phyloP scores from a whole-genome alignment of 2,797 vertebrate genomes.

The Girardinus metallicus region DNA sequence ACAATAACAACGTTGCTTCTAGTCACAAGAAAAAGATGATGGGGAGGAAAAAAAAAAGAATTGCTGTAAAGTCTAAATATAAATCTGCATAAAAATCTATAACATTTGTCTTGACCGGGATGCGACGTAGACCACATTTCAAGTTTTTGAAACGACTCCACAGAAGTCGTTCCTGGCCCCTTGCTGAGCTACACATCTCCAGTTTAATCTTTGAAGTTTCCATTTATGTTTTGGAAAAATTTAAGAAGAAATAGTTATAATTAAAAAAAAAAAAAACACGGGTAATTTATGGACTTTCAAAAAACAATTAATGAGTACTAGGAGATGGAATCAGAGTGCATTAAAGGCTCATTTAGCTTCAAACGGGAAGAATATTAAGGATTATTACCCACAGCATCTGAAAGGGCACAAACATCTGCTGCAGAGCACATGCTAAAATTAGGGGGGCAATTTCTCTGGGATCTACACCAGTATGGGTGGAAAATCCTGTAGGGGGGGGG shows the following conservation, averaged over 20 bases:
- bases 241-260: conserved; percentile 6
- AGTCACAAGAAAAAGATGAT: not conserved
- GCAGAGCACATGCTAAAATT: conserved; percentile 66
- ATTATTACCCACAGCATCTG: conserved; percentile 76
- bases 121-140: not conserved
- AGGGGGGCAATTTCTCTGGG: conserved; percentile 58
- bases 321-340: conserved; percentile 79
- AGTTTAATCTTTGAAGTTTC: conserved; percentile 68
- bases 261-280: conserved; percentile 19
- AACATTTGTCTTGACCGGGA: not conserved
- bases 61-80: not conserved
- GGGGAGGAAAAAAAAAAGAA: not conserved
- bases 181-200: conserved; percentile 39
- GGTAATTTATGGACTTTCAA: conserved; percentile 72
- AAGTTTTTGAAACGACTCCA: not conserved
- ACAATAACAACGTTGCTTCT: not conserved
- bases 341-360: conserved; percentile 84
- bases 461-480: conserved; percentile 34
- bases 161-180: conserved; percentile 40
- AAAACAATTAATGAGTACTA: conserved; percentile 78
- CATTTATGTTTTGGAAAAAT: conserved; percentile 62
- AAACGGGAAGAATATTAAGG: conserved; percentile 78
- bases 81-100: not conserved
- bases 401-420: conserved; percentile 73
- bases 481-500: conserved; percentile 12